These are phyloP conservation scores for Pipistrellus pipistrellus DNA, from an alignment of 2,797 vertebrate genomes.

Conservation along the genomic window DNA sequence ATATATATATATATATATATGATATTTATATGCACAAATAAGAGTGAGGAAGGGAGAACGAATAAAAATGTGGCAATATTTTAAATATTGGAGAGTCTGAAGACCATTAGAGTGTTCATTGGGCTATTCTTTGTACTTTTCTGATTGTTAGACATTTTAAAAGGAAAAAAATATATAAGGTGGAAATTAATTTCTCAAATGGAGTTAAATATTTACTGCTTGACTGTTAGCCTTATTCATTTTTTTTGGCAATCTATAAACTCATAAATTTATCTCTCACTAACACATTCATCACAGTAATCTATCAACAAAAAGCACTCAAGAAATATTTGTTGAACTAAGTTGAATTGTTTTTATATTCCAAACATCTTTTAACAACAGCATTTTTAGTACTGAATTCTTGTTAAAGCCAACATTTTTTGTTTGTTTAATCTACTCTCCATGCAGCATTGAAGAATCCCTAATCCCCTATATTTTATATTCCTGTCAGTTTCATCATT, in stretches of 20 bases:
- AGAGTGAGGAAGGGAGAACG: background rate
- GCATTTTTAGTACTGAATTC: constrained; percentile 50
- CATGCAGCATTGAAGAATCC: background rate
- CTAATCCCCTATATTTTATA: constrained; percentile 4
- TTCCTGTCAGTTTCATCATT: constrained; percentile 41
- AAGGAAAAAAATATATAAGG: background rate
- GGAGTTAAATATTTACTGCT: constrained; percentile 49
- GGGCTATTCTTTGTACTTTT: constrained; percentile 27
- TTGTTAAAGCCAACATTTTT: constrained; percentile 39
- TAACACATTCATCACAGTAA: constrained; percentile 25
- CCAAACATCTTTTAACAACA: constrained; percentile 17
- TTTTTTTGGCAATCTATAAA: constrained; percentile 49
- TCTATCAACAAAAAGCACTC: constrained; percentile 52
- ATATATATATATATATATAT: background rate
- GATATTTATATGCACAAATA: background rate
- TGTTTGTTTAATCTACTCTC: constrained; percentile 24
- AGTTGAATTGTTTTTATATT: constrained; percentile 44
- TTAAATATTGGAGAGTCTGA: background rate
- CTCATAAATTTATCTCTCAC: constrained; percentile 36
- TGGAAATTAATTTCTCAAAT: constrained; percentile 35
- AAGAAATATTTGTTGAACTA: constrained; percentile 57
- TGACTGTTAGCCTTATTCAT: constrained; percentile 2
- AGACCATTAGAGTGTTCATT: background rate
- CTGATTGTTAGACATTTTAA: constrained; percentile 8
- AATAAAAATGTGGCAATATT: background rate